Evolutionary conservation across 2,797 vertebrate genomes (phyloP).

Genomic region (Anguilla marmorata): DNA sequence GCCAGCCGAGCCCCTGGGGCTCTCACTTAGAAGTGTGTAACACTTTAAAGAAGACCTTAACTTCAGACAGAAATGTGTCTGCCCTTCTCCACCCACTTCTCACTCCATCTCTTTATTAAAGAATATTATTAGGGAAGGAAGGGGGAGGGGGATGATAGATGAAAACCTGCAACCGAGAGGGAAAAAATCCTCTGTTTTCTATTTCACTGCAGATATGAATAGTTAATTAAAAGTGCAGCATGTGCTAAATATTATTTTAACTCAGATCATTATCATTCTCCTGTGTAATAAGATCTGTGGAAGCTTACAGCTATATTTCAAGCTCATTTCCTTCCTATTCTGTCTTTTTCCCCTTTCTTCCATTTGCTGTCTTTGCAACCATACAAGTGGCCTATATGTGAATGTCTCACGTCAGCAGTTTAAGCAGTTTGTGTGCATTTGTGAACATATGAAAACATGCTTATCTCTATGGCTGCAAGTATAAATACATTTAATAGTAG

Average conservation of each 20-base stretch:
- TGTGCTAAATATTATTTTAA: conserved; percentile 99
- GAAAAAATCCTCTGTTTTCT: conserved; percentile 50
- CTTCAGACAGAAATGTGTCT: conserved; percentile 61
- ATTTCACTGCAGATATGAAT: conserved; percentile 68
- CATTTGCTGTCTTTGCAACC: conserved; percentile 25
- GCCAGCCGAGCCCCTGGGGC: conserved; percentile 41
- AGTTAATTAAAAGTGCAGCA: conserved; percentile 98
- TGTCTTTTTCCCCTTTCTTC: conserved; percentile 70
- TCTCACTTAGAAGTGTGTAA: conserved; percentile 61
- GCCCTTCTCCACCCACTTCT: conserved; percentile 55
- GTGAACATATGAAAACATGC: not conserved
- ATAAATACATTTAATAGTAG: not conserved
- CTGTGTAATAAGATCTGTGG: conserved; percentile 92
- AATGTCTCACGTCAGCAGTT: not conserved
- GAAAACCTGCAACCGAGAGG: conserved; percentile 57
- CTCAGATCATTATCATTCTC: conserved; percentile 91
- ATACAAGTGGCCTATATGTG: not conserved
- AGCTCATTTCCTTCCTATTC: conserved; percentile 84
- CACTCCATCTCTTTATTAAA: conserved; percentile 59
- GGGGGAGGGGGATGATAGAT: conserved; percentile 66
- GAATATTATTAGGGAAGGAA: conserved; percentile 63
- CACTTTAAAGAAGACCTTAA: conserved; percentile 67
- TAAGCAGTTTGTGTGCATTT: conserved; percentile 12
- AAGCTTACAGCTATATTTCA: conserved; percentile 89
- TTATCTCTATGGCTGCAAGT: not conserved